Percentiles rank a stretch among this genome's conserved stretches.
phyloP scores from a whole-genome alignment of 2,888 invertebrate species.

The Luperina nickerlii region DNA sequence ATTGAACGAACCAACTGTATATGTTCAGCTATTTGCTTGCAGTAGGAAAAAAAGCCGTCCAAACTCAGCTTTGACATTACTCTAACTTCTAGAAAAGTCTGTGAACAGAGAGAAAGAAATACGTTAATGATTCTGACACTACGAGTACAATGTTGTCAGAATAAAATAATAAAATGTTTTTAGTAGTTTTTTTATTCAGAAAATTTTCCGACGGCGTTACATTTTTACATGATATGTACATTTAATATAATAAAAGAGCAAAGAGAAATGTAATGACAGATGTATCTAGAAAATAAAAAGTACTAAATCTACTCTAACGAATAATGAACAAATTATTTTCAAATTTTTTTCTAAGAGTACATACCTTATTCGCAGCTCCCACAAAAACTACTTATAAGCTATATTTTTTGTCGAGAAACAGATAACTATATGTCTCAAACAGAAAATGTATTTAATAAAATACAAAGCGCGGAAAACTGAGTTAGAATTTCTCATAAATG shows the following conservation, averaged over 20 bases:
- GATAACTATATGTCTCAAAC: slow-evolving; percentile 82
- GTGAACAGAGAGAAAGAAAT: slow-evolving; percentile 85
- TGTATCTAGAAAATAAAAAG: slow-evolving; percentile 54
- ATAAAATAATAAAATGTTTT: slow-evolving; percentile 19
- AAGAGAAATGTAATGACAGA: slow-evolving; percentile 48
- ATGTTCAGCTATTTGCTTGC: slow-evolving; percentile 90
- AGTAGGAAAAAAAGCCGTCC: slow-evolving; percentile 90
- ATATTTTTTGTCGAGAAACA: slow-evolving; percentile 88
- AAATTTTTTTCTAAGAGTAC: slow-evolving; percentile 28
- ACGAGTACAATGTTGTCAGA: slow-evolving; percentile 47
- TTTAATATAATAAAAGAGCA: slow-evolving; percentile 1
- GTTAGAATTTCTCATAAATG: slow-evolving; percentile 86
- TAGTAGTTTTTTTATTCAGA: slow-evolving; percentile 24
- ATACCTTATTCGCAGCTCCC: slow-evolving; percentile 46
- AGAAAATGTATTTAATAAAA: slow-evolving; percentile 78
- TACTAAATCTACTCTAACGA: slow-evolving; percentile 56
- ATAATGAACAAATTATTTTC: not conserved
- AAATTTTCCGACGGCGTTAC: slow-evolving; percentile 7
- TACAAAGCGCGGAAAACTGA: slow-evolving; percentile 71
- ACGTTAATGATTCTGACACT: slow-evolving; percentile 74
- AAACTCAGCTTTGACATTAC: slow-evolving; percentile 88
- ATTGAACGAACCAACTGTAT: slow-evolving; percentile 89
- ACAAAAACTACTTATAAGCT: slow-evolving; percentile 85
- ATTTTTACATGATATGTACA: not conserved
- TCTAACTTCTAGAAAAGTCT: slow-evolving; percentile 84